Evolutionary conservation across 2,113 vertebrate genomes (phyloP).

Genomic region (Pluvianellus socialis): DNA sequence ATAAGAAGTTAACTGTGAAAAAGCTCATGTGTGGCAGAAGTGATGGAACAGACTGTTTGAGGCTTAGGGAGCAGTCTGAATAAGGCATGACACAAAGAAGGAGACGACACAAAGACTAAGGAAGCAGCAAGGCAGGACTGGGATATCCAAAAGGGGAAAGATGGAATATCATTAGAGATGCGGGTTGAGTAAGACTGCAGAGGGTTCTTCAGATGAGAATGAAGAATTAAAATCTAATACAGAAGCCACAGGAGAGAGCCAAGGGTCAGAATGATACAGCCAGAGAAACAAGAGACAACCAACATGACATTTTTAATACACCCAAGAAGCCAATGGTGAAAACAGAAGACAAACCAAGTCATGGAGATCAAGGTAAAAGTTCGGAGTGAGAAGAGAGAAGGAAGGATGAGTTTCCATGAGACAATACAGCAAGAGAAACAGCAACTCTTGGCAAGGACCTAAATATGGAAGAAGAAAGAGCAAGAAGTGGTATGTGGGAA

Average conservation of each 20-base stretch:
- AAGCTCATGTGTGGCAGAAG: background rate
- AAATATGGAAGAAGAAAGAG: background rate
- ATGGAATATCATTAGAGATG: background rate
- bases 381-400: background rate
- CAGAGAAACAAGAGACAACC: background rate
- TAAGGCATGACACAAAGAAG: background rate
- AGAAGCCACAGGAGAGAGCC: background rate
- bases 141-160: background rate
- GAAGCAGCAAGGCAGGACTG: background rate
- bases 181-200: background rate
- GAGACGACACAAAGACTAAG: background rate
- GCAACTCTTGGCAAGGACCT: background rate
- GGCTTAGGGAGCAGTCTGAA: background rate
- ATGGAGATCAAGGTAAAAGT: background rate
- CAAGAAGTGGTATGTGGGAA: background rate
- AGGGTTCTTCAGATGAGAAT: background rate
- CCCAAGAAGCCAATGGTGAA: background rate
- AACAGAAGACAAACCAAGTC: background rate
- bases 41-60: background rate
- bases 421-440: background rate
- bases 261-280: background rate
- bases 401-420: constrained; percentile 9
- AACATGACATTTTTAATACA: background rate
- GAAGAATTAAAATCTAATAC: background rate
- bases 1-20: background rate